Percentiles rank a stretch among this genome's conserved stretches.
These are phyloP conservation scores for Panurus biarmicus DNA, from an alignment of 2,113 vertebrate species.

Conservation along the genomic window DNA sequence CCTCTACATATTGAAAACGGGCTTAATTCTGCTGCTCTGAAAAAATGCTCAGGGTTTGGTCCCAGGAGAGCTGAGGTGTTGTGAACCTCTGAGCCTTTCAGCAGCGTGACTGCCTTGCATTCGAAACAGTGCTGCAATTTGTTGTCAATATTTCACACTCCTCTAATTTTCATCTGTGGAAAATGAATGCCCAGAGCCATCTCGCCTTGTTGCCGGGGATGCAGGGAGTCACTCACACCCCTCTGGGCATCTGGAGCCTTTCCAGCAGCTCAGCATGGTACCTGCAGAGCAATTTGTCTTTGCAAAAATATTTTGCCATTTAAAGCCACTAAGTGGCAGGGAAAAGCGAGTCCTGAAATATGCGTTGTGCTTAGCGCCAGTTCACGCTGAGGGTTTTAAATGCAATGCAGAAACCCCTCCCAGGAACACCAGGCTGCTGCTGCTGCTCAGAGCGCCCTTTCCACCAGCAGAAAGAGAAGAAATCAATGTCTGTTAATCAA, in stretches of 20 bases:
- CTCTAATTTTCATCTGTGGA: background rate
- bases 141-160: background rate
- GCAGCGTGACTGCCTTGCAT: background rate
- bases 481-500: conserved; percentile 7
- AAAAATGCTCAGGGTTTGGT: background rate
- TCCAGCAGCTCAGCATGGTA: conserved; percentile 13
- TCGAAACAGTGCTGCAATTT: background rate
- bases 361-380: background rate
- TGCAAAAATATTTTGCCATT: conserved; percentile 45
- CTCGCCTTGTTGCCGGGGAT: background rate
- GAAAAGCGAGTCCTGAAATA: conserved; percentile 26
- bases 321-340: conserved; percentile 26
- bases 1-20: background rate
- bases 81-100: background rate
- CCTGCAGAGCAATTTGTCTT: conserved; percentile 17
- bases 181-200: background rate
- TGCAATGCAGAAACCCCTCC: background rate
- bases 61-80: background rate
- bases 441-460: background rate
- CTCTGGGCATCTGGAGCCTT: background rate
- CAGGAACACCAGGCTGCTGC: background rate
- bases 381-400: background rate
- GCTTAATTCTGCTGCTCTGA: background rate
- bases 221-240: background rate
- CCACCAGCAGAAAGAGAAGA: background rate